These are phyloP conservation scores for Caenorhabditis briggsae DNA, from an alignment of 1,140 invertebrate genomes.

Conservation along the genomic window DNA sequence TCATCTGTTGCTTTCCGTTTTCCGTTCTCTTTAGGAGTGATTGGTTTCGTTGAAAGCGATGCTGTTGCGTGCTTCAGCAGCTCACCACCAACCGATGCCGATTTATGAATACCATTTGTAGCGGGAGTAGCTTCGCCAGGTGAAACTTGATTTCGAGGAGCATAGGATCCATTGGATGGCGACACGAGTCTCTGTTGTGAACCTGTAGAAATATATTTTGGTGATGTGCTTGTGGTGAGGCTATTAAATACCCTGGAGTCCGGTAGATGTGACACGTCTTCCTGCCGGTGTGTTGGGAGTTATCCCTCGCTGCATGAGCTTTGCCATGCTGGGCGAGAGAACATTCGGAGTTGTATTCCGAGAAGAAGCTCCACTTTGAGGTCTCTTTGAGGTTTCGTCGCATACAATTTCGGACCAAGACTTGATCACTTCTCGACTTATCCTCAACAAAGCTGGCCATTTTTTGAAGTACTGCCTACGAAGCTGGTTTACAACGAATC, in stretches of 20 bases:
- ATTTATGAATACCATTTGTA: conserved; percentile 22
- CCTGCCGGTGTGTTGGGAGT: conserved; percentile 55
- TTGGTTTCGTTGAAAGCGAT: conserved; percentile 22
- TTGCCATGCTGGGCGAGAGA: conserved; percentile 55
- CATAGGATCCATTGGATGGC: conserved; percentile 19
- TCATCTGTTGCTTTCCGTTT: conserved; percentile 41
- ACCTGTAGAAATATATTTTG: conserved; percentile 10
- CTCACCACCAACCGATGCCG: background rate
- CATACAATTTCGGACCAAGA: conserved; percentile 64
- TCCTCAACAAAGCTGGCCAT: conserved; percentile 60
- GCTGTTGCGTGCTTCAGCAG: conserved; percentile 24
- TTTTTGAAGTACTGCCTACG: conserved; percentile 55
- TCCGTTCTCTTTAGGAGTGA: conserved; percentile 49
- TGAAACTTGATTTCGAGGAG: conserved; percentile 21
- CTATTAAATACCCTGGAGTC: conserved; percentile 19
- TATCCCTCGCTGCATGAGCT: conserved; percentile 47
- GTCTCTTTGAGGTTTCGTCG: conserved; percentile 24
- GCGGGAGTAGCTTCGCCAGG: background rate
- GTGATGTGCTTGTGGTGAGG: background rate
- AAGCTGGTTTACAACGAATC: conserved; percentile 65
- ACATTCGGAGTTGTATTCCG: conserved; percentile 59
- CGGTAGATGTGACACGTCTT: conserved; percentile 56
- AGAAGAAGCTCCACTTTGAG: conserved; percentile 49
- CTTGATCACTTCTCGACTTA: conserved; percentile 65
- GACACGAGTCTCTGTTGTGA: conserved; percentile 3